phyloP scores from a whole-genome alignment of 2,113 vertebrate species.

The Callospermophilus lateralis region DNA sequence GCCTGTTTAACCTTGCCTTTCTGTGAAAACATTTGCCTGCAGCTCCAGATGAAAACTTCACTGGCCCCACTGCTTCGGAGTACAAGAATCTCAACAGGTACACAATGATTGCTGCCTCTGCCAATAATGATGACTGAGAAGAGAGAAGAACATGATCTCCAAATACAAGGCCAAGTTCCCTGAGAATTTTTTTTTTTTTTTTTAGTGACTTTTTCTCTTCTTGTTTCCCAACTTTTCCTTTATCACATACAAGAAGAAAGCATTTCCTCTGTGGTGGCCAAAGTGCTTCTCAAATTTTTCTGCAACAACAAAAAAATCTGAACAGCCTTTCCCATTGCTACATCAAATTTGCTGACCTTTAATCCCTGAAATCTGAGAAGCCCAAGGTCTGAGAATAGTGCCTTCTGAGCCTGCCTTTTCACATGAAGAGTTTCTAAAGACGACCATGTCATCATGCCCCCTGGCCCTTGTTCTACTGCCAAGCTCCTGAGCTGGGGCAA shows the following conservation, averaged over 20 bases:
- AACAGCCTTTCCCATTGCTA: background rate
- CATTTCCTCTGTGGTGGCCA: background rate
- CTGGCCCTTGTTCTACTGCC: background rate
- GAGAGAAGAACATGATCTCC: background rate
- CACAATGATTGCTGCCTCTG: background rate
- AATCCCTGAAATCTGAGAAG: background rate
- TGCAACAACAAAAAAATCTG: background rate
- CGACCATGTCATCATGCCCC: too few relatives aligned
- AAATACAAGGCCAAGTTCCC: background rate
- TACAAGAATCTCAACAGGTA: rapidly evolving
- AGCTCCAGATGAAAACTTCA: background rate
- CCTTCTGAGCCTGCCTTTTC: background rate
- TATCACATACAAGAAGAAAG: background rate
- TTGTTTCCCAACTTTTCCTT: background rate
- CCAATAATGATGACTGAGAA: background rate
- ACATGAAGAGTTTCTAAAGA: background rate
- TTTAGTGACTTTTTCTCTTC: background rate
- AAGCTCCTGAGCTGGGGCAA: background rate
- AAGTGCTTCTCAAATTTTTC: background rate
- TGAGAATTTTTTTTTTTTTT: background rate
- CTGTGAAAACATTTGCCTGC: background rate
- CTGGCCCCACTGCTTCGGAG: background rate
- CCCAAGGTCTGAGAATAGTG: background rate
- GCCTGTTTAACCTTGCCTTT: background rate
- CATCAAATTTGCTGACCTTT: background rate